These are phyloP conservation scores for Phanerotoma sp. DNA, from an alignment of 2,888 invertebrate species.

Conservation along the genomic window DNA sequence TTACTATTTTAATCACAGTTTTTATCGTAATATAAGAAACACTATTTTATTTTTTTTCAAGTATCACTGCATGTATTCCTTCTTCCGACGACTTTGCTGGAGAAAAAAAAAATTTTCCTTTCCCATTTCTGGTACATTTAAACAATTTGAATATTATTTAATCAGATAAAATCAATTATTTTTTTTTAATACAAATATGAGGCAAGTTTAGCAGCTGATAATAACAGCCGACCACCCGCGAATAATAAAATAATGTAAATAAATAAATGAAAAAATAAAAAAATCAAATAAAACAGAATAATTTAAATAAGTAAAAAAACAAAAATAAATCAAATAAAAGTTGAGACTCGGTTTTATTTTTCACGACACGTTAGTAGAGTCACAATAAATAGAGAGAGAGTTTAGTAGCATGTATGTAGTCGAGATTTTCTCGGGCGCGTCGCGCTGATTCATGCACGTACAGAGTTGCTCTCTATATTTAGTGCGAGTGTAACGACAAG, in stretches of 20 bases:
- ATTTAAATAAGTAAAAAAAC: too few relatives aligned
- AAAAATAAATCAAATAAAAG: slow-evolving; percentile 19
- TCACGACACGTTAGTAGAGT: slow-evolving; percentile 19
- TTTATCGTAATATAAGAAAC: too few relatives aligned
- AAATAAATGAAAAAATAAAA: too few relatives aligned
- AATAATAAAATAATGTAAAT: slow-evolving; percentile 25
- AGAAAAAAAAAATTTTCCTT: too few relatives aligned
- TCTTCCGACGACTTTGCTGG: too few relatives aligned
- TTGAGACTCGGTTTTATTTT: slow-evolving; percentile 29
- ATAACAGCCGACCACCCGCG: slow-evolving; percentile 8
- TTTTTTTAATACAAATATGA: not conserved
- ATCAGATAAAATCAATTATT: not conserved
- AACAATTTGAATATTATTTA: too few relatives aligned
- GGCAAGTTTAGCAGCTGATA: slow-evolving; percentile 2
- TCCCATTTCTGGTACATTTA: too few relatives aligned
- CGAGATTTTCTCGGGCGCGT: slow-evolving; percentile 27
- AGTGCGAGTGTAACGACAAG: slow-evolving; percentile 33
- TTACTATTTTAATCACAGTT: too few relatives aligned
- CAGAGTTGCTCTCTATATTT: slow-evolving; percentile 48
- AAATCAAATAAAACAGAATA: too few relatives aligned
- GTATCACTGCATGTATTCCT: too few relatives aligned
- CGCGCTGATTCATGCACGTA: slow-evolving; percentile 47
- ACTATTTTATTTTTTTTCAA: too few relatives aligned
- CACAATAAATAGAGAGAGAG: slow-evolving; percentile 15
- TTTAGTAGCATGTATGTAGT: slow-evolving; percentile 17